These are phyloP conservation scores for Rousettus leschenaultii DNA, from an alignment of 2,113 vertebrate species.

Conservation along the genomic window DNA sequence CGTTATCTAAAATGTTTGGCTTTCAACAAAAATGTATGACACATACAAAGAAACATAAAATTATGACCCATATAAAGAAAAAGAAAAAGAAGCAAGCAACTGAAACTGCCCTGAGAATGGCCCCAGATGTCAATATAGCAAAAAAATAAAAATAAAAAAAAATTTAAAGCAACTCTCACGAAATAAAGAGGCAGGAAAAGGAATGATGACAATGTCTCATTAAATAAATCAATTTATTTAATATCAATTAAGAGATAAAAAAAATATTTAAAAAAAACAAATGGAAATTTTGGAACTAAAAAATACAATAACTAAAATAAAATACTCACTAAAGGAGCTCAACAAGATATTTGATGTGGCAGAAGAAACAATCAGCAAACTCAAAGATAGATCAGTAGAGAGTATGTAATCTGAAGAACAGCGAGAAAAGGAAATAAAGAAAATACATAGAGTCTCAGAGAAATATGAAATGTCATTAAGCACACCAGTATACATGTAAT, in stretches of 20 bases:
- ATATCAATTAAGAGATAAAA: neutral
- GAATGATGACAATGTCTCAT: neutral
- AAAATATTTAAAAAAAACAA: neutral
- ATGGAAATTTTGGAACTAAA: neutral
- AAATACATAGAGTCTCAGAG: neutral
- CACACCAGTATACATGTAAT: neutral
- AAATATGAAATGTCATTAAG: neutral
- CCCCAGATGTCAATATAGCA: neutral
- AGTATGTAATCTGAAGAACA: neutral
- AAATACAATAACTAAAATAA: neutral
- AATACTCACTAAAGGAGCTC: neutral
- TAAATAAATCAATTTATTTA: neutral
- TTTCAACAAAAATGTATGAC: neutral
- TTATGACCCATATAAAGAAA: neutral
- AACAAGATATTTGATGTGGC: neutral
- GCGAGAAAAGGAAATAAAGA: neutral
- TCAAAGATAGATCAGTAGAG: neutral
- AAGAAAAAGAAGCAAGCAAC: neutral
- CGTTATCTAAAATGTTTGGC: neutral
- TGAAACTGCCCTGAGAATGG: neutral
- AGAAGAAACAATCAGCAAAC: neutral
- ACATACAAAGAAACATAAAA: neutral
- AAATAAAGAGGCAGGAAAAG: neutral
- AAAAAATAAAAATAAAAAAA: neutral
- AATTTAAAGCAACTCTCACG: neutral